Percentiles rank a stretch among this genome's conserved stretches.
phyloP scores from a whole-genome alignment of 2,888 invertebrate species.

The Miltochrista miniata region DNA sequence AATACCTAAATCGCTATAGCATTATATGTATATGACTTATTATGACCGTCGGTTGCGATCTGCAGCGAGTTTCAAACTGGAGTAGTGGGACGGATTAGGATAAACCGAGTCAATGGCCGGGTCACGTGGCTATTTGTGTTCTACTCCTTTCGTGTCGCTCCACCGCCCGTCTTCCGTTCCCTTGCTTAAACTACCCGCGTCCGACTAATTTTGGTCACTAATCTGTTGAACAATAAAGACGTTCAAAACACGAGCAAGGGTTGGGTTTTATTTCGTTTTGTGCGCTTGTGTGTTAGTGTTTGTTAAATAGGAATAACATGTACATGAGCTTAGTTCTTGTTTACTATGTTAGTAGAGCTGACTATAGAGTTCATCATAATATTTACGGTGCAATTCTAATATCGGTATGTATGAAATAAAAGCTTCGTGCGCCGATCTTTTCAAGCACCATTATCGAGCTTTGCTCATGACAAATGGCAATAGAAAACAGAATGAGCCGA shows the following conservation, averaged over 20 bases:
- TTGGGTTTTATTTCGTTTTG: constrained; percentile 28
- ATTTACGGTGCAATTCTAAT: too few relatives aligned
- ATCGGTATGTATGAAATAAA: too few relatives aligned
- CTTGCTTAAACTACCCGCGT: constrained; percentile 68
- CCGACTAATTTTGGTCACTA: constrained; percentile 70
- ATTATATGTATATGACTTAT: constrained; percentile 23
- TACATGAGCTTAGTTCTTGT: neutral
- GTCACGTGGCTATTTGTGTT: constrained; percentile 80
- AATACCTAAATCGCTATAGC: constrained; percentile 31
- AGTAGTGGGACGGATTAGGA: constrained; percentile 83
- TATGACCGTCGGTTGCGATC: constrained; percentile 20
- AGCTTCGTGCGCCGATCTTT: too few relatives aligned
- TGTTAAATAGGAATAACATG: constrained; percentile 23
- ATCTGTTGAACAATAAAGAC: constrained; percentile 60
- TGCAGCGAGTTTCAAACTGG: constrained; percentile 65
- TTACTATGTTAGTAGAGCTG: neutral
- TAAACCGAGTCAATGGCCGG: constrained; percentile 83
- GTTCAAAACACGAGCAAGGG: constrained; percentile 34
- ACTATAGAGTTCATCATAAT: too few relatives aligned
- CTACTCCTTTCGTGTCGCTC: constrained; percentile 57
- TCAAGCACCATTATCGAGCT: too few relatives aligned
- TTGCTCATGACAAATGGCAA: too few relatives aligned
- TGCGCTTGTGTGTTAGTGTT: constrained; percentile 15
- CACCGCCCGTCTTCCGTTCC: constrained; percentile 60
- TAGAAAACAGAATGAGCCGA: too few relatives aligned